Evolutionary conservation across 2,113 vertebrate species (phyloP), one percentile per base, ranked within the genome.

Genomic region (Megatriorchis doriae): DNA sequence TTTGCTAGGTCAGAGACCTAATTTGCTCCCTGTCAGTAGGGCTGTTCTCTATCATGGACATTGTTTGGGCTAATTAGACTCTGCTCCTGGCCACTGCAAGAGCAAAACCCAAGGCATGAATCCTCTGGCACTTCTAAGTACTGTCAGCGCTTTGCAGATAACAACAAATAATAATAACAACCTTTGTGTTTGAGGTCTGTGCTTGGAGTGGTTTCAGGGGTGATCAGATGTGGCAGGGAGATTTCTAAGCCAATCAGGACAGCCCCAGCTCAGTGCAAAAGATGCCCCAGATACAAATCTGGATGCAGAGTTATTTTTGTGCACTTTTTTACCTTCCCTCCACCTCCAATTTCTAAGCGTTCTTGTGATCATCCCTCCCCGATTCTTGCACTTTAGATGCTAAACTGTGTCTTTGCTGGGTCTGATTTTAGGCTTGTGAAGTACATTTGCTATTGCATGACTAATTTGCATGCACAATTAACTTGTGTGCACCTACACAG

Each of bases 1-100:
- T 97, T 88, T 95, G 89, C 89, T 94, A 91, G 95, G 95, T 96
- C 97, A 97, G 78, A 89, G 93, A 96, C 94, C 96, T 96, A 96
- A 95, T 94, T 96, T 96, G 95, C 94, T 95, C 91, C 86, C 95
- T 94, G 94, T 95, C 89, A 94, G 87, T 20, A 73, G 87, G 74
- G 75, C 81, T 96, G 81, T 55, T 91, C 95, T 95, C 86, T 86
- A 71, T 82, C 89, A 74, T 4, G 74, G 89, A 70, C 4, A 2
- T 77, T n/a, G 63, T 87, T 94, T 81, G 78, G 93, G 78, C 94
- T 97, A 96, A 97, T 96, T 93, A 93, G 81, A 95, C 89, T 93
- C 70, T 95, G 86, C 89, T 97, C 91, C 91, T 95, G 93, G 91
- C 71, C 93, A 90, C 29, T 87, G 81, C 71, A 80, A 89, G 91